Evolutionary conservation across 2,797 vertebrate genomes (phyloP), one percentile per base, ranked within the genome.

Genomic region (Taeniopygia guttata): DNA sequence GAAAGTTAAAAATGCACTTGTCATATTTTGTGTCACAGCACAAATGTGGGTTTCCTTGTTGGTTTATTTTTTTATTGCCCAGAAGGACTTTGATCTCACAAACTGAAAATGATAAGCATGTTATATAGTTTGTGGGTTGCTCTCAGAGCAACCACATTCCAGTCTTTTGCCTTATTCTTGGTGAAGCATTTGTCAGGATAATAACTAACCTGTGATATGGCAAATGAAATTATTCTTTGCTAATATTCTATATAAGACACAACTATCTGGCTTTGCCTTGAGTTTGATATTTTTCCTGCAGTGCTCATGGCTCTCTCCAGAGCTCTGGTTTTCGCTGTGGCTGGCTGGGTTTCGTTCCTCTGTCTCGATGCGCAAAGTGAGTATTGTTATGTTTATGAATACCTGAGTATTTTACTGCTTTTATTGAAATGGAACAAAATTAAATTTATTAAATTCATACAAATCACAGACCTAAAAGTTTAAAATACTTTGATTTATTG

Each of bases 41-140:
- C 18, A 48, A 29, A 58, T 10, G 1, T 22, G 52, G 3, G 5
- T 56, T 90, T 93, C 83, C 91, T 82, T 59, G 45, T 84, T 87
- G 58, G 26, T 38, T 75, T 59, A 34, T 51, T 54, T 75, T 75
- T 93, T 92, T 96, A 91, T 85, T 87, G 59, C 93, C 87, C 46
- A 45, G 67, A 86, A 54, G 96, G 89, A 97, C 96, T 97, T 97
- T 82, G 95, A 63, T 93, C 95, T 52, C 77, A 11, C 17, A 76
- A 29, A 9, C 63, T 82, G 74, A 29, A 54, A 48, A 77, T 8
- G 84, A 91, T 94, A 91, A 88, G 66, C 85, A 8, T 0, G 0
- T 49, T 76, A 52, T 60, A 77, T 81, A 84, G 6, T 19, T 48
- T 6, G 30, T 58, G 75, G 13, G 10, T 78, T 87, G 64, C 45